phyloP scores from a whole-genome alignment of 2,113 vertebrate genomes.

The Paraplagusia blochii region DNA sequence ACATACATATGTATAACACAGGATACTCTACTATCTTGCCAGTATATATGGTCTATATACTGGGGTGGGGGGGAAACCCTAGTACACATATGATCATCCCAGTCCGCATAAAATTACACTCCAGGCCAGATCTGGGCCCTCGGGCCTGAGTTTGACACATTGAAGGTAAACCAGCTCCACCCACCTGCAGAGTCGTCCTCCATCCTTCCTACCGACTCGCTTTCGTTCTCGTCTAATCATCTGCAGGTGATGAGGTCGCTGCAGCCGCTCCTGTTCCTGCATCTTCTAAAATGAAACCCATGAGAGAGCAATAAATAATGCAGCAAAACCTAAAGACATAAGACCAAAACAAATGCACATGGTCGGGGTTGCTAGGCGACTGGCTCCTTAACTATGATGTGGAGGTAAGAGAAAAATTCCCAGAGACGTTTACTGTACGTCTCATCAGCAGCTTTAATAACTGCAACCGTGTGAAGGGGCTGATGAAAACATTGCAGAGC shows the following conservation, averaged over 20 bases:
- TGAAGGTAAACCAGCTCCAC: background rate
- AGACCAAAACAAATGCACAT: slow-evolving; percentile 39
- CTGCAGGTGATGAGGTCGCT: slow-evolving; percentile 13
- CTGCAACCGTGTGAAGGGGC: slow-evolving; percentile 18
- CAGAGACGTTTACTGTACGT: slow-evolving; percentile 7
- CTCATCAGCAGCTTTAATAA: slow-evolving; percentile 15
- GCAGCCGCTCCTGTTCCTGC: slow-evolving; percentile 11
- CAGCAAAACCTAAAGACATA: slow-evolving; percentile 26
- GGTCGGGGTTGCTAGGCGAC: slow-evolving; percentile 25
- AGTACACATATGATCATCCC: too few relatives aligned
- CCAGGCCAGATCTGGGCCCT: too few relatives aligned
- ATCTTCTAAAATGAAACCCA: slow-evolving; percentile 13
- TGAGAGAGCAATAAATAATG: slow-evolving; percentile 21
- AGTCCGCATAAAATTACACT: too few relatives aligned
- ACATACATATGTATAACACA: too few relatives aligned
- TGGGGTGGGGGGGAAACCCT: too few relatives aligned
- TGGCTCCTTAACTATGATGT: slow-evolving; percentile 11
- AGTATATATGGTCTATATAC: too few relatives aligned
- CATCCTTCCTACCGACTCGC: background rate
- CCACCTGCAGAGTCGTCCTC: background rate
- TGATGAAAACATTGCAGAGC: slow-evolving; percentile 27
- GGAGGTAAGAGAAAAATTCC: slow-evolving; percentile 22
- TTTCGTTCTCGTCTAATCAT: background rate
- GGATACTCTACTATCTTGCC: too few relatives aligned
- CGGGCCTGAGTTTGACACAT: too few relatives aligned